Evolutionary conservation across 1,140 invertebrate genomes (phyloP).

Genomic region (Cotesia typhae): DNA sequence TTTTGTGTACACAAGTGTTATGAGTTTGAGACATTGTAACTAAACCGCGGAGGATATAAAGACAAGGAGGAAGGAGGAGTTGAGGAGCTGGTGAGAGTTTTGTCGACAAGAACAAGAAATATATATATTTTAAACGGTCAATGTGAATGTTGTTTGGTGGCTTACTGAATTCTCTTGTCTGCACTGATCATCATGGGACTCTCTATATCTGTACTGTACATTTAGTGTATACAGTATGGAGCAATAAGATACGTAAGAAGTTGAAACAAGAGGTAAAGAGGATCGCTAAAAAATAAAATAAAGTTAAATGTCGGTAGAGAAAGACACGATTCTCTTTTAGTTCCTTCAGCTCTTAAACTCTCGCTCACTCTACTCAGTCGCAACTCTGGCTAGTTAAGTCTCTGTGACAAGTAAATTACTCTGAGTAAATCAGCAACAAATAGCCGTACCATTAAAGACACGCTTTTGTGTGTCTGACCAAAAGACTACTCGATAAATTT

Average conservation of each 20-base stretch:
- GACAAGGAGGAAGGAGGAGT: background rate
- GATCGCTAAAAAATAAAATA: no score
- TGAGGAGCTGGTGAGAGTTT: background rate
- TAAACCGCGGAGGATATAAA: background rate
- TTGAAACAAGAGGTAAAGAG: background rate
- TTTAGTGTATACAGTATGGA: no score
- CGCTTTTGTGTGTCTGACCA: conserved; percentile 19
- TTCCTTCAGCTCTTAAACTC: conserved; percentile 23
- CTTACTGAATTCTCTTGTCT: conserved; percentile 36
- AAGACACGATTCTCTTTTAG: no score
- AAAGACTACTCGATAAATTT: conserved; percentile 34
- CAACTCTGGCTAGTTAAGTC: conserved; percentile 1
- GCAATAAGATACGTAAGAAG: background rate
- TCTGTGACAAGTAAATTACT: conserved; percentile 41
- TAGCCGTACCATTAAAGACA: conserved; percentile 29
- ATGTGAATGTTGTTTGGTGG: conserved; percentile 27
- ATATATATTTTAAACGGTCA: conserved; percentile 26
- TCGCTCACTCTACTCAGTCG: conserved; percentile 31
- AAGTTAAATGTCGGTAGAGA: background rate
- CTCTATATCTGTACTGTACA: no score
- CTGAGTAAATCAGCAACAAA: conserved; percentile 36
- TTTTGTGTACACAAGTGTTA: conserved; percentile 14
- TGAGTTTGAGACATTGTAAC: no score
- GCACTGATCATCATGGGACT: no score
- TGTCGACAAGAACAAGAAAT: conserved; percentile 9